Evolutionary conservation across 2,888 invertebrate genomes (phyloP), one percentile per base, ranked within the genome.

Genomic region (Polydrusus tereticollis): DNA sequence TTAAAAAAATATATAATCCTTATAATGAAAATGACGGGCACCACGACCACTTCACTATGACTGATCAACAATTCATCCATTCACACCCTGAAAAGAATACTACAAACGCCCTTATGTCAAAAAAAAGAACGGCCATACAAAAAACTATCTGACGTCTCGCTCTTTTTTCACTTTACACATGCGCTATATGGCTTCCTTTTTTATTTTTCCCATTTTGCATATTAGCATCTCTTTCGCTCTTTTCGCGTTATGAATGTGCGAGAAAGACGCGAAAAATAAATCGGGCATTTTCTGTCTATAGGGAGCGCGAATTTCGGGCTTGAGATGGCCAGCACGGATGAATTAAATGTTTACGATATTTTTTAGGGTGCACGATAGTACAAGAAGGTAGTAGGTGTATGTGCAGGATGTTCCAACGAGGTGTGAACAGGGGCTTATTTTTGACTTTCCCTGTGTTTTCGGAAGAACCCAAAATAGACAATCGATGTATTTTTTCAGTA

Each of bases 161-260:
- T 57, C 67, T 45, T 74, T 67, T 74, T 74, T 72, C 60, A 29
- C 41, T 20, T 7, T 71, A 57, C 74, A 79, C 79, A 80, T 80
- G 81, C 80, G 81, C 81, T 79, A 73, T 77, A 78, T 76, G 77
- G 78, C 73, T 73, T 75, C 77, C 79, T 79, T 78, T 81, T 81
- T 80, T 77, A 80, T 80, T 81, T 81, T 81, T 80, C 77, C 73
- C 77, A 63, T 77, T 78, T 78, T 76, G 73, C 76, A 77, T 78
- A 77, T 68, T 20, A 10, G 75, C 72, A 72, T 78, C 78, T 77
- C 75, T 77, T 72, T 77, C 75, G 71, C 69, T 63, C 66, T 69
- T 69, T 73, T 69, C 47, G 67, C 59, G 33, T 66, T 66, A 67
- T 73, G 69, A 57, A 67, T 63, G 73, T 70, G 73, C 66, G 69